A percentile compares a stretch with the other conserved stretches of the same genome.
These are phyloP conservation scores for Eurystomus gularis DNA, from an alignment of 2,113 vertebrate species.

Conservation along the genomic window DNA sequence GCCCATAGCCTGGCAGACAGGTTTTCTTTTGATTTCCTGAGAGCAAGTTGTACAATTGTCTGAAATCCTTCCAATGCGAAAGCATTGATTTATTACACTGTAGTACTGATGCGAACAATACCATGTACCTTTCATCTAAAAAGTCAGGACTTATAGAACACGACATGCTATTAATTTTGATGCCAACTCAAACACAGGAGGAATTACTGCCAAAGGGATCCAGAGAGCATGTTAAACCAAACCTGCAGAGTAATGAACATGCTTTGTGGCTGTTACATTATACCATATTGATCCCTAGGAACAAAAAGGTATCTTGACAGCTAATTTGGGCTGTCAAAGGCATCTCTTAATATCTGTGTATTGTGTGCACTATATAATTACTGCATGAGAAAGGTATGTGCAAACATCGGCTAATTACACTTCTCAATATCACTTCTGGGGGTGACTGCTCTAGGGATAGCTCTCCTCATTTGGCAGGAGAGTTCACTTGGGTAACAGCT, in stretches of 20 bases:
- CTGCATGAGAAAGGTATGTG: not conserved
- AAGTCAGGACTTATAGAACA: constrained; percentile 62
- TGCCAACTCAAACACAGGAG: constrained; percentile 34
- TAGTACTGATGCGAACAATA: constrained; percentile 31
- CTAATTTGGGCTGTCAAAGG: not conserved
- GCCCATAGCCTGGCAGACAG: not conserved
- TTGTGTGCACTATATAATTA: not conserved
- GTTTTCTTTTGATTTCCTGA: not conserved
- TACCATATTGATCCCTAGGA: constrained; percentile 11
- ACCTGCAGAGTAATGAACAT: constrained; percentile 23
- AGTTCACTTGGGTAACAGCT: not conserved
- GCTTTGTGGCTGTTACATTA: constrained; percentile 5
- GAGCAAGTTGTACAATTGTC: not conserved
- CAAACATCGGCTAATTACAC: not conserved
- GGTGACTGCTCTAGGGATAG: not conserved
- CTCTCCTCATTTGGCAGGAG: not conserved
- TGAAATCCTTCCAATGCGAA: constrained; percentile 42
- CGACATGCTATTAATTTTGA: constrained; percentile 61
- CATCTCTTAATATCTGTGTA: not conserved
- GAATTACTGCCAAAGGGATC: constrained; percentile 50
- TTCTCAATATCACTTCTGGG: not conserved
- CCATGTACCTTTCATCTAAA: constrained; percentile 61
- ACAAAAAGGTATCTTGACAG: not conserved
- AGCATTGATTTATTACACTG: constrained; percentile 61
- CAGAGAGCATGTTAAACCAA: constrained; percentile 47